Conservation (phyloP, 2,888 invertebrate genomes). For the Isoperla grammatica region DNA sequence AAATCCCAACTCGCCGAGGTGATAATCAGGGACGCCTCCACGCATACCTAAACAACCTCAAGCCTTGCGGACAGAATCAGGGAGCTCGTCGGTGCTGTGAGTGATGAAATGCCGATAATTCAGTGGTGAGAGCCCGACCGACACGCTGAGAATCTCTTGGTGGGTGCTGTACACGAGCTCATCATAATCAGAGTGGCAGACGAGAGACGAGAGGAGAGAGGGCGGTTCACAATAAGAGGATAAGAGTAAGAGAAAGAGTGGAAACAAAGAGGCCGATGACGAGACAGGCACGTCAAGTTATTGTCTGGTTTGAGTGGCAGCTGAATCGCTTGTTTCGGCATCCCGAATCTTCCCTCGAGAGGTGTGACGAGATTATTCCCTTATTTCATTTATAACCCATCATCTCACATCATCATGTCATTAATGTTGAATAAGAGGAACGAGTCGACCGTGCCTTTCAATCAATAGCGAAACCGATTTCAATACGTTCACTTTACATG, state of each 20-base stretch:
- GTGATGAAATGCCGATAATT: too few relatives aligned
- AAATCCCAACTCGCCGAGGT: slow-evolving; percentile 10
- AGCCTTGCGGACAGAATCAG: not conserved
- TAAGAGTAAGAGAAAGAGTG: slow-evolving; percentile 11
- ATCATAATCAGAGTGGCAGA: slow-evolving; percentile 16
- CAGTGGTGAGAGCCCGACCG: too few relatives aligned
- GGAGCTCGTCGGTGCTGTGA: too few relatives aligned
- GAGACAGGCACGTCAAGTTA: slow-evolving; percentile 28
- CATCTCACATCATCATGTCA: slow-evolving; percentile 17
- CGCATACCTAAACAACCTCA: slow-evolving; percentile 18
- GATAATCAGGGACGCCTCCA: slow-evolving; percentile 16
- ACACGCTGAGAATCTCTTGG: too few relatives aligned
- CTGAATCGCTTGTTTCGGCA: slow-evolving; percentile 37
- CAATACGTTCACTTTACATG: too few relatives aligned
- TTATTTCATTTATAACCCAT: slow-evolving; percentile 13
- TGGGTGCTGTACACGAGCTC: not conserved
- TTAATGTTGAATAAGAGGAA: slow-evolving; percentile 11
- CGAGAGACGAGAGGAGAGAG: slow-evolving; percentile 3
- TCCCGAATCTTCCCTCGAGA: slow-evolving; percentile 7
- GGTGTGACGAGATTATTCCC: slow-evolving; percentile 13
- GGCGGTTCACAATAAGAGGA: slow-evolving; percentile 6
- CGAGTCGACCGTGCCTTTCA: slow-evolving; percentile 8
- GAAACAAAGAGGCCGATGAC: slow-evolving; percentile 16
- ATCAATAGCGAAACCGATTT: slow-evolving; percentile 2
- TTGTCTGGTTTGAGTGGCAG: slow-evolving; percentile 41